Evolutionary conservation across 2,797 vertebrate genomes (phyloP).

Genomic region (Borostomias antarcticus): DNA sequence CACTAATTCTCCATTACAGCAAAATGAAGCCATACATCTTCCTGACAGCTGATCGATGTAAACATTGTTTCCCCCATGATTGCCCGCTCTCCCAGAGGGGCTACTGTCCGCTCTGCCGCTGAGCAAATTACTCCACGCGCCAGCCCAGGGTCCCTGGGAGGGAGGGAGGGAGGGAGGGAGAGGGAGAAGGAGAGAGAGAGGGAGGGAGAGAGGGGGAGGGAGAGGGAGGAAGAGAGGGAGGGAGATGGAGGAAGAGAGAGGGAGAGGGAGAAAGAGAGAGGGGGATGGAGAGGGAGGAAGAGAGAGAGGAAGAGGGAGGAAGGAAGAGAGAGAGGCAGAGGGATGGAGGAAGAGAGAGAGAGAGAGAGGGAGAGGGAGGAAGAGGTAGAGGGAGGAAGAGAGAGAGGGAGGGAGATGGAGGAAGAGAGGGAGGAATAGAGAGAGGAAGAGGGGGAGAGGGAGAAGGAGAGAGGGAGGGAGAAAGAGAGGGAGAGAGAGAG

Average conservation of each 20-base stretch:
- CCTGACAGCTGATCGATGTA: slow-evolving; percentile 99
- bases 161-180: slow-evolving; percentile 6
- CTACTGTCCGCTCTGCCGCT: slow-evolving; percentile 98
- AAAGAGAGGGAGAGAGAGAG: no score
- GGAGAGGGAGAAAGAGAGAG: background rate
- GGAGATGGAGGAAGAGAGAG: no score
- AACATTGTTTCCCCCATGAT: slow-evolving; percentile 99
- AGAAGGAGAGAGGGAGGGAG: no score
- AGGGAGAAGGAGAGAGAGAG: background rate
- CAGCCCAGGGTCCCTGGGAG: slow-evolving; percentile 75
- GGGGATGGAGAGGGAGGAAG: slow-evolving; percentile 19
- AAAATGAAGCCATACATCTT: slow-evolving; percentile 99
- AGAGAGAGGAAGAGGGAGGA: no score
- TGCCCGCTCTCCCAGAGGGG: slow-evolving; percentile 99
- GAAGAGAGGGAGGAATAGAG: no score
- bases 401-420: no score
- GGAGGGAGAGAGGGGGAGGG: no score
- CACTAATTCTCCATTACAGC: slow-evolving; percentile 99
- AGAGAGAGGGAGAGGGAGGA: background rate
- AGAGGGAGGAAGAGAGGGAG: no score
- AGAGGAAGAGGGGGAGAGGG: no score
- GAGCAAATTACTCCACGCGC: slow-evolving; percentile 93
- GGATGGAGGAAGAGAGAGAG: slow-evolving; percentile 64
- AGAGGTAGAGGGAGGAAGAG: no score
- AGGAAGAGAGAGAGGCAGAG: background rate